Evolutionary conservation across 2,797 vertebrate species (phyloP), one percentile per base, ranked within the genome.

Genomic region (Galagoides demidoff): DNA sequence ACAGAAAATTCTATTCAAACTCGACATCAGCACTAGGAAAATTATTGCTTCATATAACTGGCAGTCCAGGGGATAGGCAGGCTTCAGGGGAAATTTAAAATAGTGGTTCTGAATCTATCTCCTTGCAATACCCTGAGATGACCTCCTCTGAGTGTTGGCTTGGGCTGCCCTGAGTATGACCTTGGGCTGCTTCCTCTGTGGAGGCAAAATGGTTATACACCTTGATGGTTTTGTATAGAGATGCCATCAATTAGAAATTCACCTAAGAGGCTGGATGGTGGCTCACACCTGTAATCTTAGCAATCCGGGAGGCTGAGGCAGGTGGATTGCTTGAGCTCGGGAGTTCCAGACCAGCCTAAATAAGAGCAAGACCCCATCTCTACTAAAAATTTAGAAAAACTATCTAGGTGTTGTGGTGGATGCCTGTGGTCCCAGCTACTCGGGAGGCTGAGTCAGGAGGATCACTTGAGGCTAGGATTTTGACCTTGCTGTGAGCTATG

Each of bases 1-100:
- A 86, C 74, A 94, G 87, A 85, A 92, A 83, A 89, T 57, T 93
- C 16, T 19, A 61, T 64, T 92, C 20, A 14, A 82, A 85, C 37
- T 85, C 86, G 45, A 64, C 31, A 23, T 89, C 73, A 90, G 83
- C 85, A 90, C 78, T 77, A 81, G 31, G 68, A 76, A 85, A 79
- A 85, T 20, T 55, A 82, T 86, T 52, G 74, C 66, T 85, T 89
- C n/a, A 20, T 74, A 19, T 55, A 45, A 79, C 39, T 71, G n/a
- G 64, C 89, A 66, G 66, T 14, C 68, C 77, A 59, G 29, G 37
- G 57, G 43, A 37, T 37, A 90, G 20, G 52, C 68, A 8, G 76
- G 22, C 77, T 87, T 89, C 59, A 29, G 39, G 61, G 27, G 19
- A 27, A 25, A 31, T 70, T 94, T 52, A 71, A 61, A 43, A 87